Base-by-base conservation (phyloP, 2,797 vertebrate species). In the Betta splendens region DNA sequence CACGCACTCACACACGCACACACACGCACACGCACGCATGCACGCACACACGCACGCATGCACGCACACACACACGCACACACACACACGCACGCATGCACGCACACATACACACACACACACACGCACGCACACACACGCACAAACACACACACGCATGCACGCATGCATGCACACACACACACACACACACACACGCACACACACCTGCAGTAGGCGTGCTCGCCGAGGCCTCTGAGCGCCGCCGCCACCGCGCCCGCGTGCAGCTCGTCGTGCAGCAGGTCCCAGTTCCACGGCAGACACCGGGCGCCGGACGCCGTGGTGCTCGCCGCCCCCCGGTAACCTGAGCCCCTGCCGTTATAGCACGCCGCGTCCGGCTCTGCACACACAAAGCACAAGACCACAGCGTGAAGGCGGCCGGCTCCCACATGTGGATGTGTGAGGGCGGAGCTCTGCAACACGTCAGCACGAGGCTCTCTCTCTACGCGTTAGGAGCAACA, bases 191-290 rank as follows among this genome's bases (percentile, higher is more conserved):
- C n/a, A n/a, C n/a, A n/a, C n/a, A n/a, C n/a, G n/a, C n/a, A 32
- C 25, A 62, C 81, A 87, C 69, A 97, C 97, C 96, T 95, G 94
- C 97, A 98, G 87, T 86, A 97, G 22, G 94, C 59, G 3, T 97
- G 95, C 0, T 93, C 90, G n/a, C 95, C 96, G 26, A 98, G 75
- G 40, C 95, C 96, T 8, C 86, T 89, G 47, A 85, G 15, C 0
- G 92, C 89, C 0, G 86, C 60, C 0, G 17, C 77, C 70, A 93
- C 72, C 0, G 75, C 91, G 72, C 92, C 83, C 2, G 93, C 79
- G 0, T 93, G 92, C 36, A 96, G 82, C 82, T 96, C 95, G 25
- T 93, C 49, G 39, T 91, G 89, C 38, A 98, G 89, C 77, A 97
- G 85, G 62, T 95, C 93, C 0, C 95, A 98, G 84, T 94, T 88